These are phyloP conservation scores for Venturia canescens DNA, from an alignment of 1,140 invertebrate species.

Conservation along the genomic window DNA sequence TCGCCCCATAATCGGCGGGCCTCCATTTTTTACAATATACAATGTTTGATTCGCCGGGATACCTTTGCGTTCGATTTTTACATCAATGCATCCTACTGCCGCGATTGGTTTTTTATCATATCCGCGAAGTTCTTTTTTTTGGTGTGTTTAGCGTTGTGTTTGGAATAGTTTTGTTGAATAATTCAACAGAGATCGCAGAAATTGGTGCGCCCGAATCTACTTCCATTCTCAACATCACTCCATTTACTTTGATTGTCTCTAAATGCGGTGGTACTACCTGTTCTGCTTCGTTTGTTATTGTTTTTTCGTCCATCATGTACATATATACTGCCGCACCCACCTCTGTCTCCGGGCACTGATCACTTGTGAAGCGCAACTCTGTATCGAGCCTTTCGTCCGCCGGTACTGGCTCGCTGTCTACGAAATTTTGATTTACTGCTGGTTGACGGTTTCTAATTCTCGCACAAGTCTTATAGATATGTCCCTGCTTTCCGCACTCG, in stretches of 20 bases:
- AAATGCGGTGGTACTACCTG: background rate
- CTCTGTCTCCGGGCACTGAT: slow-evolving; percentile 11
- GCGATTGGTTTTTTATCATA: slow-evolving; percentile 2
- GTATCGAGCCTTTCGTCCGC: slow-evolving; percentile 17
- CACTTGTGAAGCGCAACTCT: slow-evolving; percentile 25
- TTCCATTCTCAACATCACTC: slow-evolving; percentile 11
- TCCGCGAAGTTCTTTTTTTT: background rate
- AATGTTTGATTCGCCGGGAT: background rate
- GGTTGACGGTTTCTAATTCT: slow-evolving; percentile 25
- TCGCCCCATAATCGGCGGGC: slow-evolving; percentile 56
- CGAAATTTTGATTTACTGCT: slow-evolving; percentile 27
- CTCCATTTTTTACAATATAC: slow-evolving; percentile 56
- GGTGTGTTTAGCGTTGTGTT: background rate
- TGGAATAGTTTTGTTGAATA: background rate
- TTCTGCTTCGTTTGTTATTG: background rate
- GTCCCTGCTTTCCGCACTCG: slow-evolving; percentile 16
- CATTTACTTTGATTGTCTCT: slow-evolving; percentile 4
- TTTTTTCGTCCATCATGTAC: background rate
- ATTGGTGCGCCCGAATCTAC: slow-evolving; percentile 24
- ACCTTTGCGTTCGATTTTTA: slow-evolving; percentile 2
- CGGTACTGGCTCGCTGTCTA: background rate
- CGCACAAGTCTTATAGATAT: slow-evolving; percentile 21
- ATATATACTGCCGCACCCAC: background rate
- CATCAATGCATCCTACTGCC: background rate
- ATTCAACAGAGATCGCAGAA: slow-evolving; percentile 11